phyloP scores from a whole-genome alignment of 2,797 vertebrate genomes.

The Bovichtus diacanthus region DNA sequence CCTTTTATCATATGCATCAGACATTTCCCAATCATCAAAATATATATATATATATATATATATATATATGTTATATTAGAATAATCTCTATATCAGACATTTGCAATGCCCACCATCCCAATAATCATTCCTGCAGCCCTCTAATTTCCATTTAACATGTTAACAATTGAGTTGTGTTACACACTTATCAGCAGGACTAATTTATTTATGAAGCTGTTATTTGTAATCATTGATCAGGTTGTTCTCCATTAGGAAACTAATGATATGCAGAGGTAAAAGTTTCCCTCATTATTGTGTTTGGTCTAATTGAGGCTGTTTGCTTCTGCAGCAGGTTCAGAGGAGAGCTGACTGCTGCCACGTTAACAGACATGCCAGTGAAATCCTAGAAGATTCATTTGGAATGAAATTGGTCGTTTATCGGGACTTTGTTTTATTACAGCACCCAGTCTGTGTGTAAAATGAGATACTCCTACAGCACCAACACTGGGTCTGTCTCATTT shows the following conservation, averaged over 20 bases:
- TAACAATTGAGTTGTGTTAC: constrained; percentile 88
- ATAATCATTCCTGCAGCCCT: constrained; percentile 1
- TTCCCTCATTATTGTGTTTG: constrained; percentile 93
- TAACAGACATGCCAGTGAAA: constrained; percentile 27
- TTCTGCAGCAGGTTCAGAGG: constrained; percentile 89
- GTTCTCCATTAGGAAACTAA: constrained; percentile 89
- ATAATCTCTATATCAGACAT: background rate
- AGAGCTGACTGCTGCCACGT: constrained; percentile 83
- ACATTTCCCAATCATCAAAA: background rate
- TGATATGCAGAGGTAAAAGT: constrained; percentile 91
- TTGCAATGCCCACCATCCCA: background rate
- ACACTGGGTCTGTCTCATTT: constrained; percentile 8
- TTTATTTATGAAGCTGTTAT: constrained; percentile 97
- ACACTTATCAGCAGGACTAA: constrained; percentile 89
- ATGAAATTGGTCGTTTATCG: constrained; percentile 1
- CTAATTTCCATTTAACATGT: constrained; percentile 82
- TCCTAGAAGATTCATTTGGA: constrained; percentile 17
- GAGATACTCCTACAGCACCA: constrained; percentile 1
- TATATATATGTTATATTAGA: too few relatives aligned
- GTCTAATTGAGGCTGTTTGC: constrained; percentile 91
- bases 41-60: too few relatives aligned
- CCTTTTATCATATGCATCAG: background rate
- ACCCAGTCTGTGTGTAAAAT: background rate
- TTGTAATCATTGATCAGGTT: constrained; percentile 90
- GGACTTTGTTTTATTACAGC: constrained; percentile 19